These are phyloP conservation scores for Acipenser transmontanus DNA, from an alignment of 2,797 vertebrate genomes.

Conservation along the genomic window DNA sequence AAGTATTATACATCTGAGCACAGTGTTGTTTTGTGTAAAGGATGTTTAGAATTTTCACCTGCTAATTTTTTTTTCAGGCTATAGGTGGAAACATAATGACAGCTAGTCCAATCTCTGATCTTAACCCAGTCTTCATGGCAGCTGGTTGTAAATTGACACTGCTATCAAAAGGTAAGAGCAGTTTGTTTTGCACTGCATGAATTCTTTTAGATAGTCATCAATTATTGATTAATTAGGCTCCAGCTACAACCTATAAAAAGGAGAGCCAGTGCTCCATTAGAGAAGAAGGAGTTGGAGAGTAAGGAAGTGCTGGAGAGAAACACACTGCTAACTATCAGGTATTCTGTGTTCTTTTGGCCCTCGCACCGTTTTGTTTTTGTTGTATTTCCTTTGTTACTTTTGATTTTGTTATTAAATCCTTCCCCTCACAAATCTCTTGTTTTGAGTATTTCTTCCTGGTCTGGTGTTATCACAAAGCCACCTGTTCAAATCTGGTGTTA, in stretches of 20 bases:
- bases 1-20: no score
- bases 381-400: not conserved
- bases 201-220: no score
- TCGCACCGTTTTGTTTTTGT: not conserved
- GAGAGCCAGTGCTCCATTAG: no score
- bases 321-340: no score
- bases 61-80: conserved; percentile 54
- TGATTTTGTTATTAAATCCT: not conserved
- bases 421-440: not conserved
- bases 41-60: not conserved
- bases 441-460: not conserved
- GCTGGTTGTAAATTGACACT: conserved; percentile 71
- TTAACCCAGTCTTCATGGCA: conserved; percentile 92
- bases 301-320: no score
- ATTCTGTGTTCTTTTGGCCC: not conserved
- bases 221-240: no score
- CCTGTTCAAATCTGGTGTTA: not conserved
- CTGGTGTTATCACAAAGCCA: not conserved
- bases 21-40: no score
- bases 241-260: no score
- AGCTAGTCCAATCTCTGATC: conserved; percentile 94
- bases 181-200: not conserved
- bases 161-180: conserved; percentile 67
- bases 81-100: conserved; percentile 95
- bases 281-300: no score